Conservation (phyloP, 2,888 invertebrate species). For the Rhagonycha fulva region DNA sequence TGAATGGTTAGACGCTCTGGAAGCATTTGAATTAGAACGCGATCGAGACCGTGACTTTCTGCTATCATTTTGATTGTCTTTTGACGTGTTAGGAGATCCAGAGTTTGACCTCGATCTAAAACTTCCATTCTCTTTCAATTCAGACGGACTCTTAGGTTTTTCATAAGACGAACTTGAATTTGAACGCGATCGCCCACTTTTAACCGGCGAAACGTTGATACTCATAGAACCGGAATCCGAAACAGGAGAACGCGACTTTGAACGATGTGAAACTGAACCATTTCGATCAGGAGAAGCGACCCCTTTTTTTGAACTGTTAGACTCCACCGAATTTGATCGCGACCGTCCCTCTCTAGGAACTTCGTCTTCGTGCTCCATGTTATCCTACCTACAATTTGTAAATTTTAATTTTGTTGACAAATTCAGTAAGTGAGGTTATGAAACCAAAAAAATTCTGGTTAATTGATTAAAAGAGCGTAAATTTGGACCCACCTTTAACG, state of each 20-base stretch:
- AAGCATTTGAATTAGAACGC: slow-evolving; percentile 36
- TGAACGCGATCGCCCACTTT: slow-evolving; percentile 36
- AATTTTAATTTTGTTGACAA: neutral
- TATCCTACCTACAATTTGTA: neutral
- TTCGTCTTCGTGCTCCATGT: neutral
- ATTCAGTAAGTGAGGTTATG: neutral
- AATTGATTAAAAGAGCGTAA: neutral
- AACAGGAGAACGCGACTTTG: slow-evolving; percentile 29
- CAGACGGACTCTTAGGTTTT: slow-evolving; percentile 27
- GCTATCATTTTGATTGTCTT: neutral
- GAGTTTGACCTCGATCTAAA: slow-evolving; percentile 36
- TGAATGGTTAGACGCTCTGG: slow-evolving; percentile 21
- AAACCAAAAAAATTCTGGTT: neutral
- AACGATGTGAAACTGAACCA: slow-evolving; percentile 1
- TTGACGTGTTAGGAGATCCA: neutral
- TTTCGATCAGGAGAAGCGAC: neutral
- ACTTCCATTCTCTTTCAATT: slow-evolving; percentile 3
- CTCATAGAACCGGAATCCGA: slow-evolving; percentile 34
- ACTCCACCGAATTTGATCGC: neutral
- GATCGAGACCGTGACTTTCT: slow-evolving; percentile 18
- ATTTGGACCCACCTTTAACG: neutral
- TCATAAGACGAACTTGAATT: slow-evolving; percentile 34
- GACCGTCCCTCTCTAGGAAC: slow-evolving; percentile 7
- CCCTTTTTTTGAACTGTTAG: neutral
- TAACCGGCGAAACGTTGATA: slow-evolving; percentile 33